These are phyloP conservation scores for Hippasteria phrygiana DNA, from an alignment of 53 echinoderm and acorn worm species.

Conservation along the genomic window DNA sequence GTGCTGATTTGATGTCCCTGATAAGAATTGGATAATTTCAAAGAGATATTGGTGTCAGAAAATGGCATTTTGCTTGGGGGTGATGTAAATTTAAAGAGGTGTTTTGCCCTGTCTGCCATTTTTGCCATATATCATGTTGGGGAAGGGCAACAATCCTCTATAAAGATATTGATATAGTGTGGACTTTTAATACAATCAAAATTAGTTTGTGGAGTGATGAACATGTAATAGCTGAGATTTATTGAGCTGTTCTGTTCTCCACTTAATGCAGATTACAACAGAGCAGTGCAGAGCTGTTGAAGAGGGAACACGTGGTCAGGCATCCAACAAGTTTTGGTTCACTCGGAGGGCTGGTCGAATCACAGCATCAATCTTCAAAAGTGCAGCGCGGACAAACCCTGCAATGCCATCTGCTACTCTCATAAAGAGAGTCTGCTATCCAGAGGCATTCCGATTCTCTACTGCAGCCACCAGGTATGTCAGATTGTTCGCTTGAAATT, in stretches of 20 bases:
- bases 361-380: constrained; percentile 49
- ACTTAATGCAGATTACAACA: constrained; percentile 20
- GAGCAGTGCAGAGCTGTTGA: constrained; percentile 24
- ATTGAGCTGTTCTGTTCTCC: neutral
- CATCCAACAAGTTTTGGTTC: constrained; percentile 33
- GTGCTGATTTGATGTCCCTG: too few relatives aligned
- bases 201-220: neutral
- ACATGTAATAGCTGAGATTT: neutral
- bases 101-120: too few relatives aligned
- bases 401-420: constrained; percentile 33
- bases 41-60: too few relatives aligned
- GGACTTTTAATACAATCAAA: neutral
- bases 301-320: constrained; percentile 39
- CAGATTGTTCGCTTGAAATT: neutral
- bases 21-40: too few relatives aligned
- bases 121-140: too few relatives aligned
- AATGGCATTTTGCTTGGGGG: too few relatives aligned
- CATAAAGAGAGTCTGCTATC: constrained; percentile 43
- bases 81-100: too few relatives aligned
- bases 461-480: constrained; percentile 34
- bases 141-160: too few relatives aligned
- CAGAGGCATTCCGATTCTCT: constrained; percentile 29
- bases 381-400: constrained; percentile 44
- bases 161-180: too few relatives aligned
- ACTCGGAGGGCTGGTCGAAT: constrained; percentile 36